These are phyloP conservation scores for Ctenoplectra terminalis DNA, from an alignment of 1,140 invertebrate species.

Conservation along the genomic window DNA sequence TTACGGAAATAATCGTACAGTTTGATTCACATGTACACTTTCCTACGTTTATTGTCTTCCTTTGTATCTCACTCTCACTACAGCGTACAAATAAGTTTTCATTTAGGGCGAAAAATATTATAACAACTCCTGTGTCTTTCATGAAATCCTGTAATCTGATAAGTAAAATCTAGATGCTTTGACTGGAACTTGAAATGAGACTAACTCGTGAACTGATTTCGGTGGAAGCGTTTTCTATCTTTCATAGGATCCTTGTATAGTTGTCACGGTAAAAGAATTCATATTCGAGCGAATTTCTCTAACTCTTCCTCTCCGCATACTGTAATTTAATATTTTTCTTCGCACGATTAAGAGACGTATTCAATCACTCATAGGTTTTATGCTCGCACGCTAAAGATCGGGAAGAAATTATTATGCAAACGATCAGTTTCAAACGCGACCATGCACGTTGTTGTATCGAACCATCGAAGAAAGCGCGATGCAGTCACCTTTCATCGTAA, in stretches of 20 bases:
- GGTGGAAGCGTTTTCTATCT: slow-evolving; percentile 53
- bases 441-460: not conserved
- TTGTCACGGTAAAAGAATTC: not conserved
- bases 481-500: not conserved
- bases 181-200: not conserved
- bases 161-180: not conserved
- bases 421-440: not conserved
- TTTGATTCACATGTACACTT: not conserved
- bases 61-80: not conserved
- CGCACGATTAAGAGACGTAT: not conserved
- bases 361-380: not conserved
- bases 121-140: slow-evolving; percentile 19
- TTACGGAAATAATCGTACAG: too few species aligned
- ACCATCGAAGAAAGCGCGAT: not conserved
- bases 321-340: not conserved
- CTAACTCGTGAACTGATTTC: slow-evolving; percentile 60
- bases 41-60: slow-evolving; percentile 16
- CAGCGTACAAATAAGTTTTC: slow-evolving; percentile 8
- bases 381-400: not conserved
- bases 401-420: not conserved
- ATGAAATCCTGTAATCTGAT: not conserved
- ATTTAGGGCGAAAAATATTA: not conserved
- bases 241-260: slow-evolving; percentile 44
- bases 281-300: not conserved
- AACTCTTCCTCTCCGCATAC: not conserved